These are phyloP conservation scores for Avahi laniger DNA, from an alignment of 2,797 vertebrate species.

Conservation along the genomic window DNA sequence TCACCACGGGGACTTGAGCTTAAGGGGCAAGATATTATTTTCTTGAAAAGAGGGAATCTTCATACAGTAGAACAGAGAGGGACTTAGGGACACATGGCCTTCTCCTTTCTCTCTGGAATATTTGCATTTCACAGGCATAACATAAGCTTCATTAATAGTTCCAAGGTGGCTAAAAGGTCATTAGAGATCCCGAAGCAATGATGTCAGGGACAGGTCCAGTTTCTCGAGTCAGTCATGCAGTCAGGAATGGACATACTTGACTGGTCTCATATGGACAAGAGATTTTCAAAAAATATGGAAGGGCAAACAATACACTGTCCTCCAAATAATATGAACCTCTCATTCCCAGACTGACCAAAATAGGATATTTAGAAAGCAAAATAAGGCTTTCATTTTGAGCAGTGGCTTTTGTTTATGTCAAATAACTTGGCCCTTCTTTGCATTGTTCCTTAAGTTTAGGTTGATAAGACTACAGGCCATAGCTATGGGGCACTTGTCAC, in stretches of 20 bases:
- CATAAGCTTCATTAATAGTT: not conserved
- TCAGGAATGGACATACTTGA: not conserved
- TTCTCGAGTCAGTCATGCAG: not conserved
- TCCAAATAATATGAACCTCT: not conserved
- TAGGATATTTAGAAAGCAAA: not conserved
- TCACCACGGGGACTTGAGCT: not conserved
- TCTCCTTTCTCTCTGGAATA: not conserved
- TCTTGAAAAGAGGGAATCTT: not conserved
- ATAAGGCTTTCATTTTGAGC: not conserved
- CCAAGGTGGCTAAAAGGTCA: not conserved
- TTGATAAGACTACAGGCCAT: not conserved
- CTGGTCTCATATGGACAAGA: not conserved
- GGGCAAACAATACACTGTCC: not conserved
- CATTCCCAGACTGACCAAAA: not conserved
- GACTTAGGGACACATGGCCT: not conserved
- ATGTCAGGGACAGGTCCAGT: not conserved
- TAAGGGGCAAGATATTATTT: not conserved
- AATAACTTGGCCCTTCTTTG: no score
- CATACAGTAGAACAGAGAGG: not conserved
- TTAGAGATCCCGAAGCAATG: not conserved
- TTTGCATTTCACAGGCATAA: not conserved
- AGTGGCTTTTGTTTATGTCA: not conserved
- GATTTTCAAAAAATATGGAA: not conserved
- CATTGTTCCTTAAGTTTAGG: not conserved
- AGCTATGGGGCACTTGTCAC: not conserved